Base-by-base conservation (phyloP, 2,888 invertebrate genomes). In the Charanyca ferruginea region DNA sequence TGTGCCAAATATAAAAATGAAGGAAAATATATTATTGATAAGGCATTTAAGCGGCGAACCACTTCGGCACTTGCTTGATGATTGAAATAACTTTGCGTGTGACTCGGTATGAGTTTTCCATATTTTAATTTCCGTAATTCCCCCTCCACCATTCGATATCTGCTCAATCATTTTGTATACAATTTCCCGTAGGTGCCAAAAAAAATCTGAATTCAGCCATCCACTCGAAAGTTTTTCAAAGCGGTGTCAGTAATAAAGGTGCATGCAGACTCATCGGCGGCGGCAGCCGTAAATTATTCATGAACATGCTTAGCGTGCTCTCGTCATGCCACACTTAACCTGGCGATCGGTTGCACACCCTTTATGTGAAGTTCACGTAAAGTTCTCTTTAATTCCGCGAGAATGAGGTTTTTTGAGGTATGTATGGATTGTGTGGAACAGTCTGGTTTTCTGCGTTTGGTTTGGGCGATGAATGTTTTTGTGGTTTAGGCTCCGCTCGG, bases 261-360 rank as follows among this genome's bases (percentile, higher is more conserved):
- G 85, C 84, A 85, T 83, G 83, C 82, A 85, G 84, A 85, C 89
- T 90, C 91, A 89, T 90, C 89, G 90, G 87, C 79, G 88, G 81
- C 84, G 85, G 72, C 84, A 84, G 72, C 81, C 88, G 90, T 93
- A 89, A 93, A 93, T 93, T 91, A 93, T 93, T 91, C 92, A 93
- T 92, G 92, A 93, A 89, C 89, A 88, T 88, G 90, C 91, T 91
- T 88, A 87, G 85, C 84, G 87, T 83, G 85, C 84, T 85, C 84
- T 90, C 89, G 85, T 89, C 90, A 87, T 86, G 83, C 83, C 85
- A 85, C 88, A 86, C 87, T 90, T 88, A 86, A 83, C 88, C 87
- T 78, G 70, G 81, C 85, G 85, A 89, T 90, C 90, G 87, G 87
- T 87, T 89, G 88, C 88, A 88, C 83, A 82, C 85, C 83, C 85